These are phyloP conservation scores for Xanthorhoe designata DNA, from an alignment of 2,888 invertebrate species.

Conservation along the genomic window DNA sequence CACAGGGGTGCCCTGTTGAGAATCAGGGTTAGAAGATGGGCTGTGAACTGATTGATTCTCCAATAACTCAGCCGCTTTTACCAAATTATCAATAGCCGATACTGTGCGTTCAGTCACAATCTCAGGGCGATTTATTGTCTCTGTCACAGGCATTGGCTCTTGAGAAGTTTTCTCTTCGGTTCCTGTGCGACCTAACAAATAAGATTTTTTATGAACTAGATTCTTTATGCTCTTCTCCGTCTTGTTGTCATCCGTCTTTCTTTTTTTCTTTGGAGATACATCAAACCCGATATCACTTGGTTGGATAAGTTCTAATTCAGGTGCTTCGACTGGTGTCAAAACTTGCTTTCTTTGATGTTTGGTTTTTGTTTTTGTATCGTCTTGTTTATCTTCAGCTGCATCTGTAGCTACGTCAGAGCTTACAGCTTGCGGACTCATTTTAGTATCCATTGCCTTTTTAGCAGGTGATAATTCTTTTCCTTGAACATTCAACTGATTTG, in stretches of 20 bases:
- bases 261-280: constrained; percentile 73
- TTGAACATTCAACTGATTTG: constrained; percentile 67
- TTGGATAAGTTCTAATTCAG: constrained; percentile 78
- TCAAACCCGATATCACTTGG: constrained; percentile 70
- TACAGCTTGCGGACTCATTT: constrained; percentile 61
- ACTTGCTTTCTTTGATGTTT: constrained; percentile 83
- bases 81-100: constrained; percentile 78
- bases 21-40: constrained; percentile 49
- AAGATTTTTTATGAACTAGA: constrained; percentile 74
- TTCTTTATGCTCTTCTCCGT: constrained; percentile 64
- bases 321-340: constrained; percentile 75
- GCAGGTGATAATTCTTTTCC: constrained; percentile 71
- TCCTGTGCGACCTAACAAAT: constrained; percentile 66
- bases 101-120: constrained; percentile 58
- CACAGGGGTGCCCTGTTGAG: constrained; percentile 62
- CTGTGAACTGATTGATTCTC: constrained; percentile 68
- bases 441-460: constrained; percentile 57
- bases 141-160: constrained; percentile 49
- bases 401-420: constrained; percentile 69
- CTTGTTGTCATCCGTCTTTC: constrained; percentile 67
- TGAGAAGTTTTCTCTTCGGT: constrained; percentile 53
- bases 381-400: constrained; percentile 61
- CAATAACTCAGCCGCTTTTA: constrained; percentile 78
- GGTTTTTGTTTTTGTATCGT: constrained; percentile 67
- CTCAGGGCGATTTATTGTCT: constrained; percentile 53